These are phyloP conservation scores for Oxyura jamaicensis DNA, from an alignment of 2,113 vertebrate genomes.

Conservation along the genomic window DNA sequence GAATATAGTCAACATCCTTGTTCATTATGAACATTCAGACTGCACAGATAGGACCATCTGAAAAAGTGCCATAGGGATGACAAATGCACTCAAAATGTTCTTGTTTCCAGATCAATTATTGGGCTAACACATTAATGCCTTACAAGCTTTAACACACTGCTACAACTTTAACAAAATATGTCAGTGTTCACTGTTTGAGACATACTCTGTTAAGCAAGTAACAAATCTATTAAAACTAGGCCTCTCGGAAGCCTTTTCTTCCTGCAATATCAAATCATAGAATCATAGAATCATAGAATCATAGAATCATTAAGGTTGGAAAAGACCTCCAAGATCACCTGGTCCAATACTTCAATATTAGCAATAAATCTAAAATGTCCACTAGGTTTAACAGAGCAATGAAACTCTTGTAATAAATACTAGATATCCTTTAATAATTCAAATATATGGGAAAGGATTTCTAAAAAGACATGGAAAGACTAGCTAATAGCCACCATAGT, in stretches of 20 bases:
- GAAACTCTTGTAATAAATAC: not conserved
- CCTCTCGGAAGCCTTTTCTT: not conserved
- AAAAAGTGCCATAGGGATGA: not conserved
- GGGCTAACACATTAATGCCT: not conserved
- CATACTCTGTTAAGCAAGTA: not conserved
- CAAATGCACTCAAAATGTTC: not conserved
- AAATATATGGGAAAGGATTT: too few relatives aligned
- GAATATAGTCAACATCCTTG: not conserved
- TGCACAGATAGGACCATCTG: not conserved
- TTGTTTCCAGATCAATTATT: not conserved
- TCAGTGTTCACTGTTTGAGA: not conserved
- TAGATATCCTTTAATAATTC: not conserved
- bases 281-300: too few relatives aligned
- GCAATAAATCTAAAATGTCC: not conserved
- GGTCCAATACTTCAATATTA: not conserved
- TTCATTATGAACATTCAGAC: not conserved
- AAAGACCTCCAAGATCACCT: too few relatives aligned
- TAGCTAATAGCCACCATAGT: not conserved
- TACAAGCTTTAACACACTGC: not conserved
- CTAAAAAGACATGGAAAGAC: too few relatives aligned
- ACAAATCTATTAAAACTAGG: not conserved
- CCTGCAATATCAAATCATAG: not conserved
- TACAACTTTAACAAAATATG: not conserved
- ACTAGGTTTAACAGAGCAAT: not conserved
- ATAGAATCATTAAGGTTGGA: too few relatives aligned